Evolutionary conservation across 2,888 invertebrate species (phyloP).

Genomic region (Lordiphosa andalusiaca): DNA sequence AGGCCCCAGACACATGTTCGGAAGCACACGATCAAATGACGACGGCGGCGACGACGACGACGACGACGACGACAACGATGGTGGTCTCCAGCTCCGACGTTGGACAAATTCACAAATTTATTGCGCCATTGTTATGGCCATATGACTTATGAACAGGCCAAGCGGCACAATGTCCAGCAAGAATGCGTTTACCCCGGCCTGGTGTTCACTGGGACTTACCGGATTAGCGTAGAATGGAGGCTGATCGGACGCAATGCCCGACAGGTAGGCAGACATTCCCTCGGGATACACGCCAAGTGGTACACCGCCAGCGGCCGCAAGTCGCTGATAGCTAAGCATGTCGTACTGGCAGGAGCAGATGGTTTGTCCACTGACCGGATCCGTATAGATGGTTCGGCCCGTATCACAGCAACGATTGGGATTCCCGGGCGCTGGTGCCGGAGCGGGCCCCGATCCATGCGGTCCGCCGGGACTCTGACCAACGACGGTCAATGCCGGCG

Average conservation of each 20-base stretch:
- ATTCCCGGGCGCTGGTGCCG: slow-evolving; percentile 29
- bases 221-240: slow-evolving; percentile 91
- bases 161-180: slow-evolving; percentile 10
- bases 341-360: slow-evolving; percentile 95
- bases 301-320: slow-evolving; percentile 84
- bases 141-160: slow-evolving; percentile 66
- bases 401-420: slow-evolving; percentile 91
- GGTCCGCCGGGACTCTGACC: slow-evolving; percentile 40
- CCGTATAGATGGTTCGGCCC: slow-evolving; percentile 93
- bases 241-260: slow-evolving; percentile 91
- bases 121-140: slow-evolving; percentile 66
- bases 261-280: slow-evolving; percentile 93
- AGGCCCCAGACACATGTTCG: slow-evolving; percentile 55
- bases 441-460: slow-evolving; percentile 24
- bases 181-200: neutral
- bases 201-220: slow-evolving; percentile 83
- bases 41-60: slow-evolving; percentile 27
- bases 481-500: slow-evolving; percentile 65
- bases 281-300: slow-evolving; percentile 90
- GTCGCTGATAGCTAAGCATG: slow-evolving; percentile 88
- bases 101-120: slow-evolving; percentile 75
- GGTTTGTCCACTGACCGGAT: slow-evolving; percentile 92
- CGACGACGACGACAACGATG: slow-evolving; percentile 35
- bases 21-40: slow-evolving; percentile 73
- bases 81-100: slow-evolving; percentile 55